These are phyloP conservation scores for Hirudinaria manillensis DNA, from an alignment of 2,888 invertebrate genomes.

Conservation along the genomic window DNA sequence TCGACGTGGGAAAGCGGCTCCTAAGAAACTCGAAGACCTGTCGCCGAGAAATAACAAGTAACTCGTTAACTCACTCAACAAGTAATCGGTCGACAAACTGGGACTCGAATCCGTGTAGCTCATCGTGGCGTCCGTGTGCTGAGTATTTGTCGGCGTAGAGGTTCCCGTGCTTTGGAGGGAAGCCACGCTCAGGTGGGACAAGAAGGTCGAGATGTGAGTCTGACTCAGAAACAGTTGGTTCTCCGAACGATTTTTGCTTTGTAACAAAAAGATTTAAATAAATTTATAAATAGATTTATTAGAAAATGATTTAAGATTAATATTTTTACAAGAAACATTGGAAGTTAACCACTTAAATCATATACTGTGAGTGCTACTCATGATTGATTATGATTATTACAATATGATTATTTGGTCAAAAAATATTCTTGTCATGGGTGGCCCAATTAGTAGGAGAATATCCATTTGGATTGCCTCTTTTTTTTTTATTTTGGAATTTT, in stretches of 20 bases:
- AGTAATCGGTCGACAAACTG: slow-evolving; percentile 51
- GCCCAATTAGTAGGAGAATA: no score
- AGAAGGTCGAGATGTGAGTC: neutral
- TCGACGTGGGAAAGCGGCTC: neutral
- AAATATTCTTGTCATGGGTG: no score
- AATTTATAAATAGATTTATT: neutral
- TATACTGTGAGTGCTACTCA: no score
- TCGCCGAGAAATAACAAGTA: no score
- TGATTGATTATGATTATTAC: no score
- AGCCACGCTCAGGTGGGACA: slow-evolving; percentile 9
- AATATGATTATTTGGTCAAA: no score
- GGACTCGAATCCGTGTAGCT: slow-evolving; percentile 94
- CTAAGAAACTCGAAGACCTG: neutral
- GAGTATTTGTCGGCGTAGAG: slow-evolving; percentile 90
- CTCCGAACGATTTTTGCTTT: slow-evolving; percentile 8
- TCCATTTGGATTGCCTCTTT: no score
- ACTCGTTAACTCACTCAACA: neutral
- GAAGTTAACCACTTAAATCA: no score
- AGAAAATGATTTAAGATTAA: no score
- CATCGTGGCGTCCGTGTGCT: slow-evolving; percentile 72
- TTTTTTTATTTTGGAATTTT: no score
- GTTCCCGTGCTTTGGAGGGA: slow-evolving; percentile 50
- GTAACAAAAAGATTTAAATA: neutral
- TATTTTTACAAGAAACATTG: no score
- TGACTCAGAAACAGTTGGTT: neutral